These are phyloP conservation scores for Myopa testacea DNA, from an alignment of 2,888 invertebrate genomes.

Conservation along the genomic window DNA sequence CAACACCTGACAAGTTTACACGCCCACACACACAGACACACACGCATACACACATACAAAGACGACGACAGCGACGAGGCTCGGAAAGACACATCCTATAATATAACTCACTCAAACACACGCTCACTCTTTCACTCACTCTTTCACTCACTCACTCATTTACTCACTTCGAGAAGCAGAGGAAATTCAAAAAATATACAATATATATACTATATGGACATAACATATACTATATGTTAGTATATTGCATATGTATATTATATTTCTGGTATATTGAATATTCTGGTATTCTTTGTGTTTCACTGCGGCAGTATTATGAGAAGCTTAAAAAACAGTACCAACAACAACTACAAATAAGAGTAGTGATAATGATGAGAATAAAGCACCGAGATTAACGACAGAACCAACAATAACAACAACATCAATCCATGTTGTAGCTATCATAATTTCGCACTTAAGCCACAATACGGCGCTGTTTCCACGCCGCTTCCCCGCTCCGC, in stretches of 20 bases:
- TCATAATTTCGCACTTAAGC: conserved; percentile 37
- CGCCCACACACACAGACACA: background rate
- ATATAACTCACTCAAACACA: too few species aligned
- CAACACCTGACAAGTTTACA: conserved; percentile 34
- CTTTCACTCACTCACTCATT: too few species aligned
- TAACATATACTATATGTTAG: too few species aligned
- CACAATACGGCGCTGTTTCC: background rate
- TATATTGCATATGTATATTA: too few species aligned
- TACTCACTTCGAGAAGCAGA: too few species aligned
- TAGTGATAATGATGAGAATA: background rate
- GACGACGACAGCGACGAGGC: background rate
- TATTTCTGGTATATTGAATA: too few species aligned
- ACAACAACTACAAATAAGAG: background rate
- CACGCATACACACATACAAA: background rate
- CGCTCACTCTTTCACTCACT: too few species aligned
- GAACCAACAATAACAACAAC: background rate
- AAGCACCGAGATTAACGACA: conserved; percentile 9
- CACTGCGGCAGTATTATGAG: too few species aligned
- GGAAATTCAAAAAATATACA: too few species aligned
- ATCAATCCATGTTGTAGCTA: conserved; percentile 6
- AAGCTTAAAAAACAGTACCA: background rate
- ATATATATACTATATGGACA: too few species aligned
- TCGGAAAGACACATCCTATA: too few species aligned
- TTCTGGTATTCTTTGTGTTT: too few species aligned
- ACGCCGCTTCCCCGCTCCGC: background rate